Percentiles rank a stretch among this genome's conserved stretches.
Conservation (phyloP, 2,797 vertebrate genomes). For the Thalassophryne amazonica region DNA sequence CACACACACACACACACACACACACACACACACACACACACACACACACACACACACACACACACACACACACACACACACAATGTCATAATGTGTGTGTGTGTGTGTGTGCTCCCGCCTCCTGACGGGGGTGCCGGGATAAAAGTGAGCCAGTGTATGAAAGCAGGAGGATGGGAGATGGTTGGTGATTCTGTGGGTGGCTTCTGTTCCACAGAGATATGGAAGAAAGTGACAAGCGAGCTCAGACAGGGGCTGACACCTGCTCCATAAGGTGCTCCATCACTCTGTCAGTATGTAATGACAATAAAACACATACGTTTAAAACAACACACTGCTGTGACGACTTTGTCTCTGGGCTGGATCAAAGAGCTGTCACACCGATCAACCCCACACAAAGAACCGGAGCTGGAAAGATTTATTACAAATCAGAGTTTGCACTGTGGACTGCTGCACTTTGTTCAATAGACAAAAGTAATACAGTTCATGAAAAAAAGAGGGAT, state of each 20-base stretch:
- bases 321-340: neutral
- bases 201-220: slow-evolving; percentile 41
- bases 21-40: too few species aligned
- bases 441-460: too few species aligned
- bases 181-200: slow-evolving; percentile 48
- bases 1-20: too few species aligned
- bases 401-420: too few species aligned
- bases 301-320: slow-evolving; percentile 17
- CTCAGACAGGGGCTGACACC: slow-evolving; percentile 36
- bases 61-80: too few species aligned
- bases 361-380: slow-evolving; percentile 27
- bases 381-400: neutral
- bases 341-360: slow-evolving; percentile 12
- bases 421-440: too few species aligned
- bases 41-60: too few species aligned
- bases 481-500: neutral
- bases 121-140: too few species aligned
- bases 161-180: slow-evolving; percentile 43
- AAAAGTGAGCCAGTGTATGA: slow-evolving; percentile 43
- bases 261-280: slow-evolving; percentile 14
- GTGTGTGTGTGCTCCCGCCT: neutral
- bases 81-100: too few species aligned
- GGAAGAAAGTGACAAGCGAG: slow-evolving; percentile 23
- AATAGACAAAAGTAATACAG: neutral
- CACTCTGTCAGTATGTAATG: slow-evolving; percentile 27